phyloP scores from a whole-genome alignment of 2,888 invertebrate species.

The Trachelus troglodyta region DNA sequence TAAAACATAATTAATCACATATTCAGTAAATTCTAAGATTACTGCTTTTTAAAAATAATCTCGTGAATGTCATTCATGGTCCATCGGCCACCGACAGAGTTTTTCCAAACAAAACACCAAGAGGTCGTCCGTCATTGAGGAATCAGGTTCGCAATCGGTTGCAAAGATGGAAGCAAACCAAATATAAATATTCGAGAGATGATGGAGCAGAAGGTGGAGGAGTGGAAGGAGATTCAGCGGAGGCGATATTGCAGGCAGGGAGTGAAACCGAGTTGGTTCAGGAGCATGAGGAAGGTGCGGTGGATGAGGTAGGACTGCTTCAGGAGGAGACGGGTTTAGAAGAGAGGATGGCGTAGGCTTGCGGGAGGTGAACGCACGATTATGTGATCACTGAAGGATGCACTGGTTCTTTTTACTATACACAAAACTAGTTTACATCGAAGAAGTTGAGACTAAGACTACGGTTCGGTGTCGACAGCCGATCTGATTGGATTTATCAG shows the following conservation, averaged over 20 bases:
- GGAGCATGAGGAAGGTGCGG: slow-evolving; percentile 14
- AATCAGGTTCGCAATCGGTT: slow-evolving; percentile 8
- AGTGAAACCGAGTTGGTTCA: background rate
- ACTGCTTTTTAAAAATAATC: no score
- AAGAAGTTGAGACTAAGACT: slow-evolving; percentile 34
- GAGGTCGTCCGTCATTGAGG: no score
- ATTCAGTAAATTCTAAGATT: no score
- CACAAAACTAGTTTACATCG: slow-evolving; percentile 57
- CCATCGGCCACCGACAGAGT: no score
- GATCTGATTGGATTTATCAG: slow-evolving; percentile 55
- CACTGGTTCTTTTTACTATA: slow-evolving; percentile 40
- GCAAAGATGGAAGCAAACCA: slow-evolving; percentile 18
- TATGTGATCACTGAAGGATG: slow-evolving; percentile 62
- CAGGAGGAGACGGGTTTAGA: slow-evolving; percentile 26
- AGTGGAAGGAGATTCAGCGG: slow-evolving; percentile 2
- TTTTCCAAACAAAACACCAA: no score
- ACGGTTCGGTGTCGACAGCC: slow-evolving; percentile 44
- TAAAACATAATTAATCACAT: no score
- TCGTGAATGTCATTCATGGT: no score
- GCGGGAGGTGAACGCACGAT: slow-evolving; percentile 59
- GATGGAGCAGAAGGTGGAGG: slow-evolving; percentile 9
- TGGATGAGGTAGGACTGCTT: slow-evolving; percentile 28
- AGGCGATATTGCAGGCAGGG: no score
- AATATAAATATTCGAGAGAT: slow-evolving; percentile 14
- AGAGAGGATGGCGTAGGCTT: slow-evolving; percentile 39